phyloP scores from a whole-genome alignment of 2,113 vertebrate genomes.

The Paralichthys olivaceus region DNA sequence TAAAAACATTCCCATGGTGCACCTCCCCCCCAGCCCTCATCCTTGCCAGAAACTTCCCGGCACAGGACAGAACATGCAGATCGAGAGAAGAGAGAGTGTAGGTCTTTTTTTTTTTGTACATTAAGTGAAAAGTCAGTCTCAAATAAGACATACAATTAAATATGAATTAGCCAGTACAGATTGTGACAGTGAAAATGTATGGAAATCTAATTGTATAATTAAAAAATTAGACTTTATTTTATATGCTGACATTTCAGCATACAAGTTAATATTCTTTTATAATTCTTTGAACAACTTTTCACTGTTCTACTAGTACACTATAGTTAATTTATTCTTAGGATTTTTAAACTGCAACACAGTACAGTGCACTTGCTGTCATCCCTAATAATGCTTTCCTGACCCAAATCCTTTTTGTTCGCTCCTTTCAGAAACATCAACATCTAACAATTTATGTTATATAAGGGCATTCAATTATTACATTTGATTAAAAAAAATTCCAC shows the following conservation, averaged over 20 bases:
- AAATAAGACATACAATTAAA: too few relatives aligned
- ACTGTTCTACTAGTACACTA: too few relatives aligned
- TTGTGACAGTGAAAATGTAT: not conserved
- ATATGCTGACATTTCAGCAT: too few relatives aligned
- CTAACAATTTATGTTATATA: not conserved
- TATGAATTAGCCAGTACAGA: not conserved
- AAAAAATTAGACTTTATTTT: too few relatives aligned
- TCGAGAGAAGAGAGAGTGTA: constrained; percentile 10
- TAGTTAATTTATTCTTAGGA: too few relatives aligned
- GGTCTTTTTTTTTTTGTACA: constrained; percentile 9
- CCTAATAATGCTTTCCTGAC: not conserved
- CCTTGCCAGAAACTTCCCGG: constrained; percentile 71
- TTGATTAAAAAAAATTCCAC: not conserved
- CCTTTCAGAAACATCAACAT: not conserved
- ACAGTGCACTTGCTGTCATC: too few relatives aligned
- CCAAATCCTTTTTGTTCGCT: not conserved
- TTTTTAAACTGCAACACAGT: too few relatives aligned
- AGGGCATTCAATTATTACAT: too few relatives aligned
- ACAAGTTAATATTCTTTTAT: too few relatives aligned
- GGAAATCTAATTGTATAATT: not conserved
- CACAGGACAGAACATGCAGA: constrained; percentile 40
- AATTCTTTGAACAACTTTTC: too few relatives aligned
- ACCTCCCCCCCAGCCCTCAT: constrained; percentile 68
- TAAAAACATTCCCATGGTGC: constrained; percentile 85
- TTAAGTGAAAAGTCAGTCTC: constrained; percentile 6